Conservation (phyloP, 2,888 invertebrate genomes). For the Apodemia duryi region DNA sequence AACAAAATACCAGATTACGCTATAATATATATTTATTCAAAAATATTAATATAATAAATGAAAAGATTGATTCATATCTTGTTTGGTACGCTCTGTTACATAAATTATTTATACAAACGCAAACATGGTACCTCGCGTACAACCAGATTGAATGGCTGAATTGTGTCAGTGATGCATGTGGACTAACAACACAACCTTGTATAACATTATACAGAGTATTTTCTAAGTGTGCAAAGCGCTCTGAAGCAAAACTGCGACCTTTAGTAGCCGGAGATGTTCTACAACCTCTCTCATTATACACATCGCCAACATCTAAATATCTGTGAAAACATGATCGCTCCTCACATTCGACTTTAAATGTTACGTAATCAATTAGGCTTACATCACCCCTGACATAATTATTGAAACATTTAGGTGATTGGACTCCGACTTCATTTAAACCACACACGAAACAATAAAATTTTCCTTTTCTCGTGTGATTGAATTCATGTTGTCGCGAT, state of each 20-base stretch:
- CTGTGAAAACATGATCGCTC: constrained; percentile 38
- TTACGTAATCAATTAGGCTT: constrained; percentile 1
- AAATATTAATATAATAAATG: constrained; percentile 18
- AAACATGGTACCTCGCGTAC: constrained; percentile 49
- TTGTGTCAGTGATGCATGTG: constrained; percentile 47
- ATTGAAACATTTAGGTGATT: constrained; percentile 26
- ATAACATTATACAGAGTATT: constrained; percentile 26
- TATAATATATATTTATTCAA: constrained; percentile 29
- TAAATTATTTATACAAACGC: constrained; percentile 43
- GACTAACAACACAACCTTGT: constrained; percentile 46
- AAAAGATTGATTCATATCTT: not conserved
- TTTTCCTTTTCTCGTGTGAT: not conserved
- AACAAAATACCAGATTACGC: constrained; percentile 26
- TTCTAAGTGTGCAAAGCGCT: constrained; percentile 32
- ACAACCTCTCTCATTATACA: constrained; percentile 39
- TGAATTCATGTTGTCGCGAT: not conserved
- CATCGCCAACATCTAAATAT: constrained; percentile 37
- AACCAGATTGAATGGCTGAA: constrained; percentile 48
- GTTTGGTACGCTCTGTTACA: constrained; percentile 39
- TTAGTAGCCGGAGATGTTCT: constrained; percentile 28
- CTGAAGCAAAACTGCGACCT: constrained; percentile 29
- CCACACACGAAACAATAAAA: constrained; percentile 31
- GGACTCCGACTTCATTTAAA: constrained; percentile 28
- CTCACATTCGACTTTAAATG: constrained; percentile 26
- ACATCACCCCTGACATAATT: constrained; percentile 25